Conservation (phyloP, 2,113 vertebrate species). For the Myrmecobius fasciatus region DNA sequence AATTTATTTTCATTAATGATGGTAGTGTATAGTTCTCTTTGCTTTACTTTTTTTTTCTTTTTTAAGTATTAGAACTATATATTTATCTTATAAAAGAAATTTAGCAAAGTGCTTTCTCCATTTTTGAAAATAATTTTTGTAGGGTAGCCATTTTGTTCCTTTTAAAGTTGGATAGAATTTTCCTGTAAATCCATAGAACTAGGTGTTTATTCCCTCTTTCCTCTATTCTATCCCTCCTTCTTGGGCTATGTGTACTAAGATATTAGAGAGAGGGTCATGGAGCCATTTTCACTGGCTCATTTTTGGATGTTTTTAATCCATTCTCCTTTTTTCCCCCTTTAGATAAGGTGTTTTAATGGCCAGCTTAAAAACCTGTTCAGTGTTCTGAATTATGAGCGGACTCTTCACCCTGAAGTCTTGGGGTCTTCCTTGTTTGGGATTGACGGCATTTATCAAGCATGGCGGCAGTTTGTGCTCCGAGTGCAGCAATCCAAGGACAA, state of each 20-base stretch:
- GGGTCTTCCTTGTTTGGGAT: slow-evolving; percentile 92
- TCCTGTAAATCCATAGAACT: background rate
- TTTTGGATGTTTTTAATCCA: background rate
- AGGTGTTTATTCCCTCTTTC: background rate
- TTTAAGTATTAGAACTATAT: background rate
- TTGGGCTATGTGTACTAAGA: background rate
- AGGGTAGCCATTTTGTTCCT: background rate
- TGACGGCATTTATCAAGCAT: slow-evolving; percentile 87
- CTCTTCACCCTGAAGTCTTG: slow-evolving; percentile 79
- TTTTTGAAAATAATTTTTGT: background rate
- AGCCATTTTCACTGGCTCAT: background rate
- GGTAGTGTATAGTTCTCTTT: background rate
- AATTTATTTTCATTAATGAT: background rate
- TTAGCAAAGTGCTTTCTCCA: background rate
- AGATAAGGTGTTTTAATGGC: slow-evolving; percentile 80
- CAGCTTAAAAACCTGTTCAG: slow-evolving; percentile 87
- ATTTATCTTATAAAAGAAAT: background rate
- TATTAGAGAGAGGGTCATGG: background rate
- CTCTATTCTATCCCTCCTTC: no score
- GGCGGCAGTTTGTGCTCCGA: slow-evolving; percentile 83
- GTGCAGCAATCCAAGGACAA: slow-evolving; percentile 65
- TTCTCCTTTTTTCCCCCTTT: background rate
- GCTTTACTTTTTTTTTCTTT: background rate
- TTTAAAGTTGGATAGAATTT: background rate
- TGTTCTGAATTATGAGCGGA: slow-evolving; percentile 88